These are phyloP conservation scores for Cygnus olor DNA, from an alignment of 2,797 vertebrate species.

Conservation along the genomic window DNA sequence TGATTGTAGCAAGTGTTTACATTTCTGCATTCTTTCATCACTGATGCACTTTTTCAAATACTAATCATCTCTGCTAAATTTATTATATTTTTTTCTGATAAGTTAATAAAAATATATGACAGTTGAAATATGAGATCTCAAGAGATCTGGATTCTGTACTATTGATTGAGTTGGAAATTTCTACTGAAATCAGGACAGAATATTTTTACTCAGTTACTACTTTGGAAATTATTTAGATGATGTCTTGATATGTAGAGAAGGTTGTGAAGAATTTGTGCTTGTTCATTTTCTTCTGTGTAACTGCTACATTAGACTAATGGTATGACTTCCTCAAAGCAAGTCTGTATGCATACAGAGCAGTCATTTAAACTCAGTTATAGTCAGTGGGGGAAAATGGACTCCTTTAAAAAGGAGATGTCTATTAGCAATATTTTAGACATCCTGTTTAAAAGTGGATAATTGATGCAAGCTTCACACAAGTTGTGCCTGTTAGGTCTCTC, in stretches of 20 bases:
- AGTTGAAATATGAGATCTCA: not conserved
- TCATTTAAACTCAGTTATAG: not conserved
- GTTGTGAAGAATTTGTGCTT: not conserved
- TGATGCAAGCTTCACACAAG: not conserved
- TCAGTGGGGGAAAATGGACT: not conserved
- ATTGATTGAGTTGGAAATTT: not conserved
- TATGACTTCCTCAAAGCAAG: not conserved
- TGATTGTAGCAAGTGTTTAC: not conserved
- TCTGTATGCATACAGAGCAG: not conserved
- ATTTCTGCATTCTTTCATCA: not conserved
- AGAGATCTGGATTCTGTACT: not conserved
- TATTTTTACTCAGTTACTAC: not conserved
- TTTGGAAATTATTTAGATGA: not conserved
- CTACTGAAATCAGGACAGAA: not conserved
- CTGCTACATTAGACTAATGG: not conserved
- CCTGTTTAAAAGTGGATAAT: not conserved
- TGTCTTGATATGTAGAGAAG: not conserved
- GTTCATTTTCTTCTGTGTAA: not conserved
- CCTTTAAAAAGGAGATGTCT: not conserved
- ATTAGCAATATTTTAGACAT: not conserved
- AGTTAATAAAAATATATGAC: fast-evolving
- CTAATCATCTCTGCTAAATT: not conserved
- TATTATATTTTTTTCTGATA: not conserved
- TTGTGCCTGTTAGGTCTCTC: not conserved
- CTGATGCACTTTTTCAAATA: not conserved